Conservation (phyloP, 1,140 invertebrate genomes). For the Colletes latitarsis region DNA sequence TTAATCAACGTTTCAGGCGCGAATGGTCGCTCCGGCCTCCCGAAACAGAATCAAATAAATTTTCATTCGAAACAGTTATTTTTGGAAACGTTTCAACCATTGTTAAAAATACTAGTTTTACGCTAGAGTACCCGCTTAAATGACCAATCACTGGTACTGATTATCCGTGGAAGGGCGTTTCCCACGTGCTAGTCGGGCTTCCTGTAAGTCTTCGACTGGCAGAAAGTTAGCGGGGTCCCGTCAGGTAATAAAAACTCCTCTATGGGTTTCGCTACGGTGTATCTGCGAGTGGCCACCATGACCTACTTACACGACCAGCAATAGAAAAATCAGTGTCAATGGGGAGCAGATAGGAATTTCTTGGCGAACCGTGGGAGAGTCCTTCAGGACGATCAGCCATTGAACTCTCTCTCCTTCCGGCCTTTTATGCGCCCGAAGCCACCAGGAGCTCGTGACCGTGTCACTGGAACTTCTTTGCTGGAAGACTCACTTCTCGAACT, state of each 20-base stretch:
- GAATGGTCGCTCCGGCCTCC: too few species aligned
- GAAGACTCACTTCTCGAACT: slow-evolving; percentile 25
- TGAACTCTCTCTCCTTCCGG: slow-evolving; percentile 70
- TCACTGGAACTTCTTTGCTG: slow-evolving; percentile 42
- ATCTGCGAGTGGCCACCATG: slow-evolving; percentile 43
- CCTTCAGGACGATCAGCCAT: slow-evolving; percentile 66
- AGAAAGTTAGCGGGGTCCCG: slow-evolving; percentile 28
- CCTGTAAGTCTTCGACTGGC: slow-evolving; percentile 22
- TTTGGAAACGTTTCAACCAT: too few species aligned
- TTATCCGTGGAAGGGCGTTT: slow-evolving; percentile 24
- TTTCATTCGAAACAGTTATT: too few species aligned
- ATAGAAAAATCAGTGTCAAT: slow-evolving; percentile 62
- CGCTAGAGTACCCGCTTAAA: too few species aligned
- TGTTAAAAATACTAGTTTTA: too few species aligned
- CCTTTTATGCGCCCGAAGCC: slow-evolving; percentile 52
- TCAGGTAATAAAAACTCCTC: slow-evolving; percentile 43
- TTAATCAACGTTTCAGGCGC: too few species aligned
- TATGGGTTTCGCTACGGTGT: slow-evolving; percentile 29
- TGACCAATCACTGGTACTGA: too few species aligned
- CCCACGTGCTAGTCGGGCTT: slow-evolving; percentile 65
- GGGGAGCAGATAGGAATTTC: slow-evolving; percentile 60
- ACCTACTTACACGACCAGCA: slow-evolving; percentile 51
- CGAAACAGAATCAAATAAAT: too few species aligned
- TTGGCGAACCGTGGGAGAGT: slow-evolving; percentile 69
- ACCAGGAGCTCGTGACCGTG: slow-evolving; percentile 53